Base-by-base conservation (phyloP, 1,140 invertebrate genomes). In the Cydia fagiglandana region DNA sequence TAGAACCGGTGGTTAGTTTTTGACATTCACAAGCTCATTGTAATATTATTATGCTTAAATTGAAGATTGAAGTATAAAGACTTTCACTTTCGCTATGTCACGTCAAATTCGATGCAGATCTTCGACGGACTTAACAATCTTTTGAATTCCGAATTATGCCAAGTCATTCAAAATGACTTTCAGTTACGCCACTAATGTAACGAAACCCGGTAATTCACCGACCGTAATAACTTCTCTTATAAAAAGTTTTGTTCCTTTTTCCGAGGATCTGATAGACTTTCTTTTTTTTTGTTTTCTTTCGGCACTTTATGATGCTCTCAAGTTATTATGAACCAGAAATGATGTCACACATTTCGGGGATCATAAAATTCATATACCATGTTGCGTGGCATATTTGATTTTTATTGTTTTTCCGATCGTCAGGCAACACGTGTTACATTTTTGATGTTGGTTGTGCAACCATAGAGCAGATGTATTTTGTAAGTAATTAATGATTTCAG, bases 351-450 rank as follows among this genome's bases (percentile, higher is more conserved):
- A 70, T 70, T 70, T 70, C 66, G 34, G 66, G 66, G 34, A 70
- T 70, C 66, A 70, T 70, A 70, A 70, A 70, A 41, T 70, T 68
- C 64, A 38, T 68, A 68, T 70, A 70, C 34, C 66, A 38, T 30
- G 66, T 38, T 38, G 66, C 38, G 64, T 68, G 38, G 64, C 64
- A 38, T 70, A 70, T 45, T 79, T 76, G 34, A 78, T 80, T 80
- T 81, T 79, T 80, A 82, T 82, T 79, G 68, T 82, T 82, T 76
- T 76, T 77, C 74, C 74, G 74, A 75, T 70, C 66, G 6, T 47
- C 47, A 28, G 70, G 70, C 75, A 79, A 68, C 64, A 70, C 66
- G 66, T 70, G 66, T 70, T 28, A 41, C 66, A 2, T 9, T 70
- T 38, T 70, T 41, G 34, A 70, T 45, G 20, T 53, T 75, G 74